Conservation (phyloP, 2,888 invertebrate genomes). For the Drosophila kambysellisi region DNA sequence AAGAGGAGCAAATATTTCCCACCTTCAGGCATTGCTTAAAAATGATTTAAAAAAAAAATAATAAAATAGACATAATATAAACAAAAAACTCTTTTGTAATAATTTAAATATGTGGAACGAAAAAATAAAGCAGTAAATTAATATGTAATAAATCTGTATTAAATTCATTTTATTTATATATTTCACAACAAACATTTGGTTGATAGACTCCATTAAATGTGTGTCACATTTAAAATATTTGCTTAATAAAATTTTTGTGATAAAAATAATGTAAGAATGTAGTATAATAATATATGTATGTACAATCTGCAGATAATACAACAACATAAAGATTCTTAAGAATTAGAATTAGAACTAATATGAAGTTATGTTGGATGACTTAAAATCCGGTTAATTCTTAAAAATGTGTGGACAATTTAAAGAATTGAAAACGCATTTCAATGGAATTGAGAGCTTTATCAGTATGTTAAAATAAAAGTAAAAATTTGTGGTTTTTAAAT, state of each 20-base stretch:
- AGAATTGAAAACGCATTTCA: neutral
- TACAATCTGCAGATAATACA: neutral
- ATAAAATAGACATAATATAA: neutral
- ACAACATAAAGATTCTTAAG: neutral
- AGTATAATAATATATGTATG: neutral
- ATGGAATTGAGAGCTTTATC: neutral
- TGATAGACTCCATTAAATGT: neutral
- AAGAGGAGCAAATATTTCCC: conserved; percentile 2
- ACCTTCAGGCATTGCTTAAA: neutral
- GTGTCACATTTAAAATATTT: neutral
- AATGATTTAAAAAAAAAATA: neutral
- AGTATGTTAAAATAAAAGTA: neutral
- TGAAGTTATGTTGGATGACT: neutral
- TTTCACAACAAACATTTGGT: neutral
- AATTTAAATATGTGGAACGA: neutral
- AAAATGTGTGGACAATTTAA: neutral
- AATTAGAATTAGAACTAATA: neutral
- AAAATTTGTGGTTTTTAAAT: neutral
- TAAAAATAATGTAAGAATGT: neutral
- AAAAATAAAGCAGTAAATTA: neutral
- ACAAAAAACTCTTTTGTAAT: neutral
- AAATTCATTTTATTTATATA: neutral
- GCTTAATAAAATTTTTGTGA: neutral
- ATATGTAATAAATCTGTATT: neutral
- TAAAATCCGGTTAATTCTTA: neutral